Conservation (phyloP, 1,140 invertebrate genomes). For the Apis mellifera region Amel_HAv3.1 CM009935.2:10021001-10021500, state of each 20-base stretch:
- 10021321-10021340: conserved; percentile 93
- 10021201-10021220: conserved; percentile 82
- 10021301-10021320: conserved; percentile 92
- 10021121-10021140: conserved; percentile 82
- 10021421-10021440: conserved; percentile 73
- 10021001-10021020: conserved; percentile 89
- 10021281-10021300: conserved; percentile 91
- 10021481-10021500: conserved; percentile 72
- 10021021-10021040: conserved; percentile 78
- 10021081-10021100: conserved; percentile 86
- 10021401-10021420: conserved; percentile 78
- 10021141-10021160: conserved; percentile 88
- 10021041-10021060: conserved; percentile 90
- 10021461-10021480: conserved; percentile 76
- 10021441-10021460: conserved; percentile 76
- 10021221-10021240: conserved; percentile 84
- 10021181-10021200: conserved; percentile 82
- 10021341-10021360: conserved; percentile 92
- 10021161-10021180: conserved; percentile 88
- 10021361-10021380: conserved; percentile 84
- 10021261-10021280: conserved; percentile 92
- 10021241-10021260: conserved; percentile 91
- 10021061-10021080: conserved; percentile 90
- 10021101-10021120: conserved; percentile 87
- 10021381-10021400: conserved; percentile 83